phyloP scores from a whole-genome alignment of 2,888 invertebrate genomes.

The Eupithecia subumbrata region DNA sequence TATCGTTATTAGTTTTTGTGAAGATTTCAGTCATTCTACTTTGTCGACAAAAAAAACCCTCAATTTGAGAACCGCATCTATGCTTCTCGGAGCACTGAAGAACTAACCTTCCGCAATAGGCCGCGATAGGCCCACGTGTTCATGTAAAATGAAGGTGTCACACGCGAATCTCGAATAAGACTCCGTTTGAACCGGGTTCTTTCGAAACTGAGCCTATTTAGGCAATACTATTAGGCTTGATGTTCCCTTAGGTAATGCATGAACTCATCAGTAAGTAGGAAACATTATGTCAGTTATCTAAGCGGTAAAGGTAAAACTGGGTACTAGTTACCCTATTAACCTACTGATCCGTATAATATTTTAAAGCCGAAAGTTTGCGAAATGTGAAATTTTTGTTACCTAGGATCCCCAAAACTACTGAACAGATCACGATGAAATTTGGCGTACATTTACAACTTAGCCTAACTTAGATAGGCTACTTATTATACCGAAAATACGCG shows the following conservation, averaged over 20 bases:
- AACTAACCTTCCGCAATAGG: conserved; percentile 4
- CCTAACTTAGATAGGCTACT: no score
- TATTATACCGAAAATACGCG: no score
- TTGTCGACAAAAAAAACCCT: no score
- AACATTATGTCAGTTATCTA: not conserved
- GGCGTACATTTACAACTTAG: no score
- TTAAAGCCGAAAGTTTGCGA: no score
- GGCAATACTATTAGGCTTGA: conserved; percentile 5
- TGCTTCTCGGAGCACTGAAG: conserved; percentile 7
- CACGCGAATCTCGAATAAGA: conserved; percentile 20
- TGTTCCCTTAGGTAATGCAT: conserved; percentile 3
- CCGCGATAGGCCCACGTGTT: conserved; percentile 5
- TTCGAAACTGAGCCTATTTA: conserved; percentile 10
- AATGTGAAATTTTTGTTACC: no score
- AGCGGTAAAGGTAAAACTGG: not conserved
- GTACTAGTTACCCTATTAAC: no score
- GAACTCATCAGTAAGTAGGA: not conserved
- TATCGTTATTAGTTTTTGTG: no score
- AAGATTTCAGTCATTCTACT: no score
- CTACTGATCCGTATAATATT: no score
- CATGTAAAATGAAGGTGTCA: conserved; percentile 15
- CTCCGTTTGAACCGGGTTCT: conserved; percentile 7
- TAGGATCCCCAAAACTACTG: no score
- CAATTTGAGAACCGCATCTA: not conserved
- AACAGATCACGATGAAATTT: no score